Percentiles rank a stretch among this genome's conserved stretches.
phyloP scores from a whole-genome alignment of 2,797 vertebrate species.

The Falco cherrug region DNA sequence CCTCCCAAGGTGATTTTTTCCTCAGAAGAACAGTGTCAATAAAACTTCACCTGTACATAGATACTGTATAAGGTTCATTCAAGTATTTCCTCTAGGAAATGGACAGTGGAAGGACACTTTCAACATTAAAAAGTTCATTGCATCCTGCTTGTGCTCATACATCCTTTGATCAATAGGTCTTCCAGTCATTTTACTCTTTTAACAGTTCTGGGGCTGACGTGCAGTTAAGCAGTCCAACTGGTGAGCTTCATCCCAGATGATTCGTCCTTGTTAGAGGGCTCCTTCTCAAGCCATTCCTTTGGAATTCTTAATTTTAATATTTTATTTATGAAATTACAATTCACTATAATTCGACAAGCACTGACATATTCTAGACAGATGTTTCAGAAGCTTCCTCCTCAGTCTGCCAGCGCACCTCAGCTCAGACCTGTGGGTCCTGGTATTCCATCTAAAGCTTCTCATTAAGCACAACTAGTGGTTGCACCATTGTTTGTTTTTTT shows the following conservation, averaged over 20 bases:
- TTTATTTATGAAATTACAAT: slow-evolving; percentile 16
- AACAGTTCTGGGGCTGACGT: neutral
- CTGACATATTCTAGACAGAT: neutral
- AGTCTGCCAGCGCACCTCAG: neutral
- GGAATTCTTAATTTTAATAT: neutral
- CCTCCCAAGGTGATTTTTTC: neutral
- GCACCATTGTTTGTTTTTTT: neutral
- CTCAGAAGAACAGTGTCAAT: slow-evolving; percentile 36
- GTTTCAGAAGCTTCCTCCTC: slow-evolving; percentile 26
- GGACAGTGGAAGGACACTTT: slow-evolving; percentile 67
- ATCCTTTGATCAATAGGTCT: neutral
- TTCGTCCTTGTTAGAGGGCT: slow-evolving; percentile 10
- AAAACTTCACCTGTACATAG: slow-evolving; percentile 57
- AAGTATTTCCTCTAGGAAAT: slow-evolving; percentile 69
- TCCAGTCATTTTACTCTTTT: neutral
- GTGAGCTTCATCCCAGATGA: neutral
- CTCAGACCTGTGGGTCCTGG: neutral
- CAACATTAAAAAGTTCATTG: neutral
- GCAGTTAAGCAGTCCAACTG: neutral
- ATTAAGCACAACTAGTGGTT: neutral
- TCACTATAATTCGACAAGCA: neutral
- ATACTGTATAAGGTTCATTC: slow-evolving; percentile 62
- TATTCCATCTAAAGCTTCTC: neutral
- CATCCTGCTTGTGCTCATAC: slow-evolving; percentile 29
- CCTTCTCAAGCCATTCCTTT: slow-evolving; percentile 1